These are phyloP conservation scores for Crotalus helleri DNA, from an alignment of 2,113 vertebrate species.

Conservation along the genomic window DNA sequence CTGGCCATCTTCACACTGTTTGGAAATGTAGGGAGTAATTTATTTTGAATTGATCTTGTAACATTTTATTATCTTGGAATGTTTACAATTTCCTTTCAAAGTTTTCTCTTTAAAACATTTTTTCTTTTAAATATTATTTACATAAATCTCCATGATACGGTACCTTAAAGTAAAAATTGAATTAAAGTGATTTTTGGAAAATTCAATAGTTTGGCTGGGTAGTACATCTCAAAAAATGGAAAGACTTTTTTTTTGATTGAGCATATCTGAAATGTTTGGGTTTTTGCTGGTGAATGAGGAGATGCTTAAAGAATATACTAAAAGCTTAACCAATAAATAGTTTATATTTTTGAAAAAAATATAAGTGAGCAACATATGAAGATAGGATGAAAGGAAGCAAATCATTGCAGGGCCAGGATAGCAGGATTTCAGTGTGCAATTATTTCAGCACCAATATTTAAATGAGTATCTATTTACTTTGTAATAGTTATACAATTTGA, in stretches of 20 bases:
- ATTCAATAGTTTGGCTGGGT: neutral
- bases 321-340: no score
- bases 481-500: constrained; percentile 7
- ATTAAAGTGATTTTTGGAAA: neutral
- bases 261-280: neutral
- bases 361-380: neutral
- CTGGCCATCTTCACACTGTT: neutral
- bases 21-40: neutral
- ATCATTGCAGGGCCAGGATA: neutral
- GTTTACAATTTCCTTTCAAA: neutral
- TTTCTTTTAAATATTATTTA: neutral
- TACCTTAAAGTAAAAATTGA: neutral
- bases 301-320: neutral
- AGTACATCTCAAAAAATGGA: neutral
- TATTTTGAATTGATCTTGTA: neutral
- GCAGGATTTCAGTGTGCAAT: neutral
- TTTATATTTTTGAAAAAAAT: neutral
- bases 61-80: neutral
- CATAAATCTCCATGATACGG: neutral
- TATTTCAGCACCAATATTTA: constrained; percentile 4
- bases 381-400: neutral
- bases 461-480: constrained; percentile 32
- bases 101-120: neutral
- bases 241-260: neutral
- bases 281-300: neutral